phyloP scores from a whole-genome alignment of 2,113 vertebrate species.

The Brevimyrus niger region DNA sequence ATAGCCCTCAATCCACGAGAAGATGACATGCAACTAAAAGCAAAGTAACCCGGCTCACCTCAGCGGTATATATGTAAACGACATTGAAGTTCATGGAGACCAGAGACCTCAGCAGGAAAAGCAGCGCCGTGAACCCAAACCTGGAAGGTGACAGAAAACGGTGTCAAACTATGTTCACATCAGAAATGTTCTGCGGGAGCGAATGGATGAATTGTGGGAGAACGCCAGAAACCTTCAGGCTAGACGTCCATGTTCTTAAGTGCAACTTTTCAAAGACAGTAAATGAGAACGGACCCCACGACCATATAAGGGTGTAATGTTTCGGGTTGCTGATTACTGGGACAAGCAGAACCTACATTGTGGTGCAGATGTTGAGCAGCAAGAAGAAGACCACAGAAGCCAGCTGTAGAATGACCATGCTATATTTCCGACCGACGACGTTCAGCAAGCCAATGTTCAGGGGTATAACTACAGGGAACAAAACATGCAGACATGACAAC shows the following conservation, averaged over 20 bases:
- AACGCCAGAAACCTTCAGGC: not conserved
- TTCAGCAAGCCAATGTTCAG: constrained; percentile 80
- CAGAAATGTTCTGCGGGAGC: not conserved
- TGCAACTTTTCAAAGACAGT: not conserved
- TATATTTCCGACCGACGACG: constrained; percentile 69
- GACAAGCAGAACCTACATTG: constrained; percentile 61
- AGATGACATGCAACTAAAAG: not conserved
- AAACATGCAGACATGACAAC: not conserved
- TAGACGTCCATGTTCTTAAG: not conserved
- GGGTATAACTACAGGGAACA: constrained; percentile 68
- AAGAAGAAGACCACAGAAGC: constrained; percentile 75
- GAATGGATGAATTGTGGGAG: not conserved
- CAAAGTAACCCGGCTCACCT: constrained; percentile 58
- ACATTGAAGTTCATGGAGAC: constrained; percentile 92
- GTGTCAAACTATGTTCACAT: constrained; percentile 36
- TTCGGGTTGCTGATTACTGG: not conserved
- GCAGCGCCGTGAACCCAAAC: constrained; percentile 66
- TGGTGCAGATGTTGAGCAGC: constrained; percentile 80
- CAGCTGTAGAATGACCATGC: constrained; percentile 72
- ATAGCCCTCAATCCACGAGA: too few relatives aligned
- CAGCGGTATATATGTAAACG: constrained; percentile 93
- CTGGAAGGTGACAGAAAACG: constrained; percentile 53
- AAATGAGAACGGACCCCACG: not conserved
- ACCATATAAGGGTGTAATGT: not conserved
- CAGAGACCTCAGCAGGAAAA: constrained; percentile 81